These are phyloP conservation scores for Hypocryptadius cinnamomeus DNA, from an alignment of 2,113 vertebrate genomes.

Conservation along the genomic window DNA sequence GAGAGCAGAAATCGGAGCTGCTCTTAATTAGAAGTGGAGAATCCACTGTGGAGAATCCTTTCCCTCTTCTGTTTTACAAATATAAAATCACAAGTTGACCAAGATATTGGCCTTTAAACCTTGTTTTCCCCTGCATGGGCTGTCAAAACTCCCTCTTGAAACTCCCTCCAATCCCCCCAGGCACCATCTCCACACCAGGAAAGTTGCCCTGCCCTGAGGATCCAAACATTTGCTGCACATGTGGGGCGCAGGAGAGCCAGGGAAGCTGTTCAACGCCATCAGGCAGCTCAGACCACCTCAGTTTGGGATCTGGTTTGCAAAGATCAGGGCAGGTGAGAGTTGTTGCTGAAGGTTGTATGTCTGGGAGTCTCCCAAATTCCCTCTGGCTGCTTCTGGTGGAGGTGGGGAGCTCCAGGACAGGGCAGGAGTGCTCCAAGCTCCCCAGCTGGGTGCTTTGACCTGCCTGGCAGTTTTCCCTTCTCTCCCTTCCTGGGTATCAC, in stretches of 20 bases:
- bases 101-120: not conserved
- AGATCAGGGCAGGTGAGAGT: not conserved
- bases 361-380: not conserved
- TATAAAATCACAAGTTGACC: not conserved
- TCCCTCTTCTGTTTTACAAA: not conserved
- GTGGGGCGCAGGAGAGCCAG: rapidly evolving
- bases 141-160: not conserved
- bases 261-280: not conserved
- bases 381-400: not conserved
- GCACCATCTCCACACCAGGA: rapidly evolving
- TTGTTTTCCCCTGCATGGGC: rapidly evolving
- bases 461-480: not conserved
- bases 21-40: not conserved
- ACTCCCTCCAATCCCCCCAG: not conserved
- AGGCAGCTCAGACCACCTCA: not conserved
- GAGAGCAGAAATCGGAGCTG: not conserved
- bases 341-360: not conserved
- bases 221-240: not conserved
- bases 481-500: not conserved
- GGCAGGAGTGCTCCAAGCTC: not conserved
- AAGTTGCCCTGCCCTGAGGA: not conserved
- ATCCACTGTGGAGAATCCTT: not conserved
- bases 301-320: not conserved
- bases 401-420: not conserved
- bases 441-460: not conserved